These are phyloP conservation scores for Chaenogobius annularis DNA, from an alignment of 2,113 vertebrate genomes.

Conservation along the genomic window DNA sequence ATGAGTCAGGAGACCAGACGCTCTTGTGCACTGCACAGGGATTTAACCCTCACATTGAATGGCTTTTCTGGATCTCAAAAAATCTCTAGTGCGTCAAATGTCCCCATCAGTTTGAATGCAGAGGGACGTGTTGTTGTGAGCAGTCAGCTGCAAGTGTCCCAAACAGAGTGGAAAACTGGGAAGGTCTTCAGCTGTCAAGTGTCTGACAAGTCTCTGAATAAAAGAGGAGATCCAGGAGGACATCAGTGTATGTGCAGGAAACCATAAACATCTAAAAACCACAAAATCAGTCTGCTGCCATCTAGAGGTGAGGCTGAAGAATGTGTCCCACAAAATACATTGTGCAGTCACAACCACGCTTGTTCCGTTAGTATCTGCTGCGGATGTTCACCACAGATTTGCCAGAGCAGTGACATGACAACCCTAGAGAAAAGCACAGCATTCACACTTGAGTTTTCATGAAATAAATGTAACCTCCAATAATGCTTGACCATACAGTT, in stretches of 20 bases:
- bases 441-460: too few species aligned
- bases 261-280: background rate
- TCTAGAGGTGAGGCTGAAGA: too few species aligned
- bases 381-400: too few species aligned
- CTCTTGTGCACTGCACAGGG: conserved; percentile 61
- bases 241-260: conserved; percentile 70
- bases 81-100: background rate
- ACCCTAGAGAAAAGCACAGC: too few species aligned
- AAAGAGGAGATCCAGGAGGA: rapidly evolving
- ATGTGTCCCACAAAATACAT: too few species aligned
- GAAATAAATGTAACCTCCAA: too few species aligned
- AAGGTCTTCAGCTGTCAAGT: conserved; percentile 58
- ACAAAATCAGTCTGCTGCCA: too few species aligned
- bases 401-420: too few species aligned
- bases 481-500: too few species aligned
- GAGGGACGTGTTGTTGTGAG: conserved; percentile 50
- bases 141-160: conserved; percentile 49
- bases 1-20: conserved; percentile 29
- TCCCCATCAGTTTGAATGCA: conserved; percentile 26
- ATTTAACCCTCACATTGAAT: conserved; percentile 66
- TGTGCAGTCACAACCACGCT: too few species aligned
- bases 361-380: too few species aligned
- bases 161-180: conserved; percentile 59
- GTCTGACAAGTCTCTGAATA: conserved; percentile 19
- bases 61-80: conserved; percentile 28